phyloP scores from a whole-genome alignment of 2,797 vertebrate species.

The Anabas testudineus region DNA sequence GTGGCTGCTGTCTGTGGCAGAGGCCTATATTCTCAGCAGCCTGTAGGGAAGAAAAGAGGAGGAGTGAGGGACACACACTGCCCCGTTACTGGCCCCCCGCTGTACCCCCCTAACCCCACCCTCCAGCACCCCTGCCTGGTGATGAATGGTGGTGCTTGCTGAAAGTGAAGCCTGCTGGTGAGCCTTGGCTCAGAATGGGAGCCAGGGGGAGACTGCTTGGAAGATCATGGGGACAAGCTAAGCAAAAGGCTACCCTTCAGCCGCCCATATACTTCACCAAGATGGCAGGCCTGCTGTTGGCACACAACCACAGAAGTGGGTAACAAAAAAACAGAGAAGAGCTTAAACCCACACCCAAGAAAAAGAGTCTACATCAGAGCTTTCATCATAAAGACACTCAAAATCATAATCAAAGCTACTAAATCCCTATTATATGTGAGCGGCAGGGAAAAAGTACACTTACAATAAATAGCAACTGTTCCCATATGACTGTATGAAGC shows the following conservation, averaged over 20 bases:
- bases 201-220: conserved; percentile 73
- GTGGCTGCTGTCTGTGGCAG: conserved; percentile 82
- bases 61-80: conserved; percentile 71
- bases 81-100: conserved; percentile 76
- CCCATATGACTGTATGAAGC: conserved; percentile 43
- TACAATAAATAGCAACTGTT: conserved; percentile 56
- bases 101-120: conserved; percentile 31
- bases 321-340: not conserved
- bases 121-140: conserved; percentile 80
- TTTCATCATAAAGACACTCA: conserved; percentile 29
- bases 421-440: no score
- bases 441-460: conserved; percentile 39
- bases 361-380: conserved; percentile 17
- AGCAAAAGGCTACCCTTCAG: conserved; percentile 80
- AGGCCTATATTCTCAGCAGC: conserved; percentile 80
- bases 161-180: conserved; percentile 86
- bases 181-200: conserved; percentile 78
- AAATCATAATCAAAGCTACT: conserved; percentile 46
- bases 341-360: conserved; percentile 16
- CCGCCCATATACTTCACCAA: conserved; percentile 60
- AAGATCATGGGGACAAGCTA: conserved; percentile 79
- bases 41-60: conserved; percentile 74
- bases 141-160: conserved; percentile 87
- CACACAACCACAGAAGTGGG: conserved; percentile 43
- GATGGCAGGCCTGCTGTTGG: conserved; percentile 56